These are phyloP conservation scores for Steinernema khuongi DNA, from an alignment of 1,140 invertebrate species.

Conservation along the genomic window DNA sequence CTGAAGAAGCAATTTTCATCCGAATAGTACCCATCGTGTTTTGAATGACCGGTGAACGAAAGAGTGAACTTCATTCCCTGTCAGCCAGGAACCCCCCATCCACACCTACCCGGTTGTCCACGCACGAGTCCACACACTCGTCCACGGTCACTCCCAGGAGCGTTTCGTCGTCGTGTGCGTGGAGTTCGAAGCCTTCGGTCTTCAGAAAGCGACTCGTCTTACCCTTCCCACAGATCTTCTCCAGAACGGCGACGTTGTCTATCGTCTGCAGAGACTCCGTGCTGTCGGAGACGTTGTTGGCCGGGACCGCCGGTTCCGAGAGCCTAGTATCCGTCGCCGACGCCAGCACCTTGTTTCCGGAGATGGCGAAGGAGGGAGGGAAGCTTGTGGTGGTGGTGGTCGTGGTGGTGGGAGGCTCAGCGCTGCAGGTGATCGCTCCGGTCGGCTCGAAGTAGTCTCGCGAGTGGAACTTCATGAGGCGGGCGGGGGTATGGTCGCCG, in stretches of 20 bases:
- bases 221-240: constrained; percentile 33
- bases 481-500: constrained; percentile 53
- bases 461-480: constrained; percentile 56
- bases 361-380: neutral
- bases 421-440: constrained; percentile 44
- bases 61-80: neutral
- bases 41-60: constrained; percentile 20
- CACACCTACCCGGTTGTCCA: constrained; percentile 34
- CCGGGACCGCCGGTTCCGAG: neutral
- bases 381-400: neutral
- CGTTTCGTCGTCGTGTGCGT: constrained; percentile 45
- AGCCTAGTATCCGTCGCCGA: neutral
- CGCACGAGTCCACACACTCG: constrained; percentile 47
- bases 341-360: neutral
- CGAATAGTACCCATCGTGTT: too few relatives aligned
- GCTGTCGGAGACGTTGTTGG: neutral
- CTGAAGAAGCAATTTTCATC: too few relatives aligned
- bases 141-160: constrained; percentile 32
- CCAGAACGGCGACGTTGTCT: constrained; percentile 11
- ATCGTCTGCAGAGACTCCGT: neutral
- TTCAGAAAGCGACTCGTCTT: constrained; percentile 44
- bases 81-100: neutral
- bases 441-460: constrained; percentile 58
- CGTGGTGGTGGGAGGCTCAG: constrained; percentile 18
- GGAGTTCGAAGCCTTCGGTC: constrained; percentile 50